Evolutionary conservation across 2,888 invertebrate species (phyloP).

Genomic region (Mallateleia sp.): DNA sequence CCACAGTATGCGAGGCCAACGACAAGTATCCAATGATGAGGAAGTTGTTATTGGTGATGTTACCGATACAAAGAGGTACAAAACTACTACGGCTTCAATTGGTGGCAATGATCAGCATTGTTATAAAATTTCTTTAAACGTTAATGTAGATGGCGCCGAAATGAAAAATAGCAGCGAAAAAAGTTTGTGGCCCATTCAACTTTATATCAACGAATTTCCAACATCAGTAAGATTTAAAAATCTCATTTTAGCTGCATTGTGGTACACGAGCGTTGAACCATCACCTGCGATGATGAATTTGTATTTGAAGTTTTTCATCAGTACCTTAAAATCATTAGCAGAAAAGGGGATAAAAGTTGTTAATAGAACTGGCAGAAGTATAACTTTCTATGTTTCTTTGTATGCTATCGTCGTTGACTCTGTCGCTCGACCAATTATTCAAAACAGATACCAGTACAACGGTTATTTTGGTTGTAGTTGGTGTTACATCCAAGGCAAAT

Average conservation of each 20-base stretch:
- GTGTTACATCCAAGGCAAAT: conserved; percentile 62
- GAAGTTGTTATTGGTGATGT: too few species aligned
- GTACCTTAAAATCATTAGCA: conserved; percentile 18
- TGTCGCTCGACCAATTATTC: conserved; percentile 49
- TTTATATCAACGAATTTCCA: conserved; percentile 42
- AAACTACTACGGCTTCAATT: too few species aligned
- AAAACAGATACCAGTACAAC: conserved; percentile 39
- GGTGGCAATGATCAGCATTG: too few species aligned
- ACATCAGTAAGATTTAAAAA: conserved; percentile 12
- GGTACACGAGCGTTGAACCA: conserved; percentile 42
- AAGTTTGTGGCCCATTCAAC: conserved; percentile 46
- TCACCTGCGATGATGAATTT: conserved; percentile 48
- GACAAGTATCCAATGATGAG: too few species aligned
- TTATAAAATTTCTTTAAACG: conserved; percentile 33
- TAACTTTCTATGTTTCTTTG: conserved; percentile 28
- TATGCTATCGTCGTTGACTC: conserved; percentile 56
- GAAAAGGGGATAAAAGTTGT: conserved; percentile 25
- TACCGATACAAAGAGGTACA: too few species aligned
- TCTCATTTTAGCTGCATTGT: conserved; percentile 46
- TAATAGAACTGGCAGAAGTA: not conserved
- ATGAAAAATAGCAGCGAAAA: conserved; percentile 29
- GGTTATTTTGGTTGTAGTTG: conserved; percentile 65
- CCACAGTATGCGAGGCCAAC: too few species aligned
- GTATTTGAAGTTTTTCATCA: conserved; percentile 41
- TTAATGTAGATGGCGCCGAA: conserved; percentile 48